Conservation (phyloP, 2,797 vertebrate genomes). For the Karalla daura region DNA sequence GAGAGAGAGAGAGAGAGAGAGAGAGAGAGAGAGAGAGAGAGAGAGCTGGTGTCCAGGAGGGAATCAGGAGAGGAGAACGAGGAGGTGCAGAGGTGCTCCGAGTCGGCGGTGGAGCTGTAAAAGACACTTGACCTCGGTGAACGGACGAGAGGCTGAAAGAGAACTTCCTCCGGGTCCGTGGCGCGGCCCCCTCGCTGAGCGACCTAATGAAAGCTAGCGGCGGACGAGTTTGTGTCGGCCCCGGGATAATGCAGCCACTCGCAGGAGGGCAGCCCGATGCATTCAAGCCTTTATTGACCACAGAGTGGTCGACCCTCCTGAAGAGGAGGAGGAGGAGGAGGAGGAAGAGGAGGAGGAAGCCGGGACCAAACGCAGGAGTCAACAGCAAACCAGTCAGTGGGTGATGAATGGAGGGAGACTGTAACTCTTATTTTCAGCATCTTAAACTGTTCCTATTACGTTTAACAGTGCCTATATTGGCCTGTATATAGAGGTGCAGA, state of each 20-base stretch:
- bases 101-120: background rate
- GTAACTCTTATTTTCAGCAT: too few species aligned
- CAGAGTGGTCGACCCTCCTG: background rate
- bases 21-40: background rate
- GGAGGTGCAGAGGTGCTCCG: background rate
- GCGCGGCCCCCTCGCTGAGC: background rate
- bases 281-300: background rate
- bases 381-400: background rate
- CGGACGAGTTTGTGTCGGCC: conserved; percentile 3
- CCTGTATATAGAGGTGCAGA: too few species aligned
- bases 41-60: background rate
- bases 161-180: conserved; percentile 4
- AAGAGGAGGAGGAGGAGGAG: background rate
- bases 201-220: conserved; percentile 16
- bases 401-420: background rate
- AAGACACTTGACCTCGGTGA: background rate
- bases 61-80: background rate
- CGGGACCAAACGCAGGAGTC: background rate
- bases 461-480: too few species aligned
- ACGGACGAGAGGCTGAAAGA: conserved; percentile 16
- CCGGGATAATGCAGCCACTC: conserved; percentile 9
- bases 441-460: too few species aligned
- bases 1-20: background rate
- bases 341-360: background rate
- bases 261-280: conserved; percentile 2